Evolutionary conservation across 2,113 vertebrate species (phyloP).

Genomic region (Mustela nigripes): DNA sequence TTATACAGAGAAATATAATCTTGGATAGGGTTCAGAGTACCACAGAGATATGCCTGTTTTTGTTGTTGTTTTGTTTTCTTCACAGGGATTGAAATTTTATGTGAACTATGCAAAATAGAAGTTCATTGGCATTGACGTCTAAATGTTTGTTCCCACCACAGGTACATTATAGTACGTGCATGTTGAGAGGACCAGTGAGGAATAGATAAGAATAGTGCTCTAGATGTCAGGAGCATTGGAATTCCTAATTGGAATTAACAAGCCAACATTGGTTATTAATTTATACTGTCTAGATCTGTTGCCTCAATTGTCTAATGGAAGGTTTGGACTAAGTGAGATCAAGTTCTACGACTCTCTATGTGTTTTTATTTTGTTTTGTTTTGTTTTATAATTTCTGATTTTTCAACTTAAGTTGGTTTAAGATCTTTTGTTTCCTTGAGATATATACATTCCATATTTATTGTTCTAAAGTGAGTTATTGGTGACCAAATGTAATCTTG

Average conservation of each 20-base stretch:
- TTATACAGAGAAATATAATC: neutral
- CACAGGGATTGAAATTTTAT: neutral
- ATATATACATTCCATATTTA: neutral
- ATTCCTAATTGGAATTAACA: neutral
- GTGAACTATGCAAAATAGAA: neutral
- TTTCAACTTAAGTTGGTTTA: neutral
- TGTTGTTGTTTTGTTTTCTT: neutral
- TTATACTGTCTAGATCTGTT: neutral
- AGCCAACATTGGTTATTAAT: neutral
- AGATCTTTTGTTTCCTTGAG: neutral
- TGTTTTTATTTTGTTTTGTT: neutral
- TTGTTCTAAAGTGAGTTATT: neutral
- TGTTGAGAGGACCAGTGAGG: neutral
- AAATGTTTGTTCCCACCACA: neutral
- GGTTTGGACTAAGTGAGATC: neutral
- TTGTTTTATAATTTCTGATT: neutral
- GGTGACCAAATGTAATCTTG: neutral
- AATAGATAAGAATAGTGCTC: neutral
- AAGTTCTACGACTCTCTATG: neutral
- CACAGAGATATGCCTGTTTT: neutral
- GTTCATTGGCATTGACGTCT: neutral
- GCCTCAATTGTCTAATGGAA: conserved; percentile 31
- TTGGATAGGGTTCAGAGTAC: neutral
- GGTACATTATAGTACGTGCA: neutral
- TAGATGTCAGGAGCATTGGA: neutral